Evolutionary conservation across 53 echinoderm and acorn worm genomes (phyloP).

Genomic region (Hippasteria phrygiana): DNA sequence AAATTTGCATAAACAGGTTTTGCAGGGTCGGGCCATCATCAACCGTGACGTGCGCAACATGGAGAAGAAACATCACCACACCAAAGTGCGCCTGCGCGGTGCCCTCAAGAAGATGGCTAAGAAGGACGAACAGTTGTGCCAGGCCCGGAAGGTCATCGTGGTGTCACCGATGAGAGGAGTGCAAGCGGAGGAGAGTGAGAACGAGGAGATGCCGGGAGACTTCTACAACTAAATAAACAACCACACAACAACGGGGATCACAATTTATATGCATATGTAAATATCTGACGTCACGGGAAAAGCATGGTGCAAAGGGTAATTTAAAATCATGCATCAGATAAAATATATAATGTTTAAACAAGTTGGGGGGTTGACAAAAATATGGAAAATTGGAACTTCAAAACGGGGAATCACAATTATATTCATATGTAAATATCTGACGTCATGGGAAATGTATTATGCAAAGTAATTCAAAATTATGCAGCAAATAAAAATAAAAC

Average conservation of each 20-base stretch:
- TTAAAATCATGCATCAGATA: too few species aligned
- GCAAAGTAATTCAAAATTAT: too few species aligned
- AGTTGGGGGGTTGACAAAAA: too few species aligned
- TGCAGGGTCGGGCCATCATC: neutral
- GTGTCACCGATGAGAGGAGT: constrained; percentile 10
- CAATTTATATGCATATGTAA: too few species aligned
- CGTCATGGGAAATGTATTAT: neutral
- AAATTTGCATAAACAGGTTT: constrained; percentile 22
- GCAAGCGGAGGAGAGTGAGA: neutral
- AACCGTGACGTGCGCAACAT: constrained; percentile 23
- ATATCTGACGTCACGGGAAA: too few species aligned
- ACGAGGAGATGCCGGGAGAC: neutral
- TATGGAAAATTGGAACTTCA: too few species aligned
- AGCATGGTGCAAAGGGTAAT: too few species aligned
- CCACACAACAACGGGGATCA: neutral
- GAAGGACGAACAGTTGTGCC: neutral
- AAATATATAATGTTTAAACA: too few species aligned
- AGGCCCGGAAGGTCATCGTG: constrained; percentile 19
- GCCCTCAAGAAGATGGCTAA: constrained; percentile 41
- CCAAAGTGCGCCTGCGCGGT: constrained; percentile 45
- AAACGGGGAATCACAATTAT: neutral
- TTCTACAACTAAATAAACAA: neutral
- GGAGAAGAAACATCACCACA: constrained; percentile 32
- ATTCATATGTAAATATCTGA: too few species aligned
- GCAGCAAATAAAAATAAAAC: neutral